Evolutionary conservation across 1,140 invertebrate genomes (phyloP).

Genomic region (Coptotermes formosanus): DNA sequence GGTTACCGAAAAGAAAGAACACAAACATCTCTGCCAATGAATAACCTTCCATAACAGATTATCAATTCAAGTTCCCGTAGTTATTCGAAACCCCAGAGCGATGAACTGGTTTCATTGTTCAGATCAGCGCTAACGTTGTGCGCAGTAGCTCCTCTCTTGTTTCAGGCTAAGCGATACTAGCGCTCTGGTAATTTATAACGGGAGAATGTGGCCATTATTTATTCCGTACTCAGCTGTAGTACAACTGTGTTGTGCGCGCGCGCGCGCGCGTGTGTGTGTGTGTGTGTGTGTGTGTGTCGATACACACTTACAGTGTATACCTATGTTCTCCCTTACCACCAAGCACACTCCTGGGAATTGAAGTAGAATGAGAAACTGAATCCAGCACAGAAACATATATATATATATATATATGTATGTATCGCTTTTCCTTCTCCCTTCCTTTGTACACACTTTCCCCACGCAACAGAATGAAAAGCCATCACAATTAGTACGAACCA

Average conservation of each 20-base stretch:
- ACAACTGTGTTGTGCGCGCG: neutral
- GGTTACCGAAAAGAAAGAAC: neutral
- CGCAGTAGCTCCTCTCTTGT: neutral
- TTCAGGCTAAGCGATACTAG: neutral
- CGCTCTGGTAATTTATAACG: slow-evolving; percentile 1
- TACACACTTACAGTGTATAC: neutral
- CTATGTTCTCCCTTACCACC: neutral
- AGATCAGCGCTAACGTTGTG: neutral
- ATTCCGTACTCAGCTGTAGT: neutral
- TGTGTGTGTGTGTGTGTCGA: neutral
- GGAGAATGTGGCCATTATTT: slow-evolving; percentile 1
- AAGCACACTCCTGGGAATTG: neutral
- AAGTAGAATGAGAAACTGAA: neutral
- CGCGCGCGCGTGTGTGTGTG: too few species aligned
- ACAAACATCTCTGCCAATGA: neutral
- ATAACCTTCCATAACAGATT: neutral
- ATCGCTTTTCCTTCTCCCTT: neutral
- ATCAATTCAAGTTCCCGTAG: neutral
- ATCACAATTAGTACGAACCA: neutral
- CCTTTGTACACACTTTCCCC: neutral
- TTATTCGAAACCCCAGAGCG: neutral
- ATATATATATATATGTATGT: too few species aligned
- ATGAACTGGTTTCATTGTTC: neutral
- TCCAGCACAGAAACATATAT: neutral
- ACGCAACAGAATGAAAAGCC: neutral